phyloP scores from a whole-genome alignment of 23 tunicate genomes.

The Halocynthia aurantium region DNA sequence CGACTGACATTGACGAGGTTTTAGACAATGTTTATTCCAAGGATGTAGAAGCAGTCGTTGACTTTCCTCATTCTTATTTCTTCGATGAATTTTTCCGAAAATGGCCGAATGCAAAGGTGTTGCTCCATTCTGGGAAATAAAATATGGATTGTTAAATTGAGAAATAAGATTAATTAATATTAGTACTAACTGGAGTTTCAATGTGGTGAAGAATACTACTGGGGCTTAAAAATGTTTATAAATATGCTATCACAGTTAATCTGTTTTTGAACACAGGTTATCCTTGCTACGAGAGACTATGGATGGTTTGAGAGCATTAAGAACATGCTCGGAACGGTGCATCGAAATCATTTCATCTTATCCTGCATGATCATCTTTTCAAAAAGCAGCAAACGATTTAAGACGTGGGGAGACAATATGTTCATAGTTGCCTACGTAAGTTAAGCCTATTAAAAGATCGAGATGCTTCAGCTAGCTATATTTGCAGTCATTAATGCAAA shows the following conservation, averaged over 20 bases:
- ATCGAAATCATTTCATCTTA: background rate
- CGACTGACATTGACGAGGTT: constrained; percentile 23
- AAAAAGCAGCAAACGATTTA: constrained; percentile 2
- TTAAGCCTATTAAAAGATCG: no score
- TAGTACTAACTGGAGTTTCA: no score
- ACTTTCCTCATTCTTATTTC: constrained; percentile 57
- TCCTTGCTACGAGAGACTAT: background rate
- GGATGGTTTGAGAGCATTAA: constrained; percentile 26
- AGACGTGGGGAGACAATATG: background rate
- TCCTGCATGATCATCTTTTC: background rate
- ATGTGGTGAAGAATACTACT: no score
- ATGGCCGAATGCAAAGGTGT: constrained; percentile 72
- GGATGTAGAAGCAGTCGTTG: constrained; percentile 73
- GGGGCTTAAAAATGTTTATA: no score
- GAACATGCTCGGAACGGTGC: background rate
- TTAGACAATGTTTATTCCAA: constrained; percentile 27
- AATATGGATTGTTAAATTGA: background rate
- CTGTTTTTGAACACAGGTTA: no score
- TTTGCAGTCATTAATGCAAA: no score
- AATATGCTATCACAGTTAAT: no score
- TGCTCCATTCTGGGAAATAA: background rate
- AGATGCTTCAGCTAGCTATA: no score
- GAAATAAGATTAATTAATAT: constrained; percentile 26
- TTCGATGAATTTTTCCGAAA: constrained; percentile 49
- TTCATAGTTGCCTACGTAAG: background rate